Evolutionary conservation across 2,113 vertebrate genomes (phyloP).

Genomic region (Falco punctatus): DNA sequence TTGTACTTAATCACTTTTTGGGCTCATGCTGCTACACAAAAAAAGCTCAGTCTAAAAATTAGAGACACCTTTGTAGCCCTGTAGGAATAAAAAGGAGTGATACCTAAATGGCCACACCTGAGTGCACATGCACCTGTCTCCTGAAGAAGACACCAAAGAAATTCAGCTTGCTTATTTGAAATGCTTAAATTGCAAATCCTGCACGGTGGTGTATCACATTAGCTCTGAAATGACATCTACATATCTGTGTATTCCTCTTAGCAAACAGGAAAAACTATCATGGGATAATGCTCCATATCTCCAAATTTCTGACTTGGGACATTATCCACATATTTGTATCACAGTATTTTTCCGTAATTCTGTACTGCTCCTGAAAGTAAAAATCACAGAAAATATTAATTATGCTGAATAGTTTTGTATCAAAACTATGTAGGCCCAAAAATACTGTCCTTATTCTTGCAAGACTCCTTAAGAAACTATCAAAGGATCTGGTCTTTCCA

Average conservation of each 20-base stretch:
- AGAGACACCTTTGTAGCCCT: neutral
- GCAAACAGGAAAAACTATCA: neutral
- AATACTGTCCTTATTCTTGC: neutral
- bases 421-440: neutral
- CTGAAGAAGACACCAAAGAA: neutral
- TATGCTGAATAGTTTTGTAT: neutral
- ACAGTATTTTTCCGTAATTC: neutral
- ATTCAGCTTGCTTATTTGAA: neutral
- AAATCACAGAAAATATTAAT: neutral
- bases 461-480: neutral
- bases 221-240: neutral
- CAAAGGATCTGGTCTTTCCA: neutral
- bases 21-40: neutral
- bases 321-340: neutral
- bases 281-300: neutral
- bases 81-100: neutral
- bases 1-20: neutral
- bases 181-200: neutral
- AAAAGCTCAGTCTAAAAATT: neutral
- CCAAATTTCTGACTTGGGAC: neutral
- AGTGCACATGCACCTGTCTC: neutral
- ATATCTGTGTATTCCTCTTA: neutral
- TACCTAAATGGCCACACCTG: rapidly evolving
- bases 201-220: neutral
- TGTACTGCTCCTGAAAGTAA: neutral